phyloP scores from a whole-genome alignment of 2,888 invertebrate species.

The Dasypogon diadema region DNA sequence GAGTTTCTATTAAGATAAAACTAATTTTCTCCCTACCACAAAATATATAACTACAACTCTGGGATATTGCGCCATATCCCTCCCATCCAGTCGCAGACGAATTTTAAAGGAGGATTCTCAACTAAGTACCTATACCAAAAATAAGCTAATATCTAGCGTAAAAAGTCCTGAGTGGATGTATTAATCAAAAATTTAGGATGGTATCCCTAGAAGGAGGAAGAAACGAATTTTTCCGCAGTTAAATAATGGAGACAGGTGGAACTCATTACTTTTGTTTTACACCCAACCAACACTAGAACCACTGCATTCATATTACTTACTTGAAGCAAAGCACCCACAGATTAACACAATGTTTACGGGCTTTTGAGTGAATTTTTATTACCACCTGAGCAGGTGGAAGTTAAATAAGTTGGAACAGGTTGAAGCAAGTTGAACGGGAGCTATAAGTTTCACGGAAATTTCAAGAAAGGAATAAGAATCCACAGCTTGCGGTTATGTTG shows the following conservation, averaged over 20 bases:
- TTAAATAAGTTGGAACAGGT: constrained; percentile 19
- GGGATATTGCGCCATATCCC: too few relatives aligned
- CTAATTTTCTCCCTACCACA: too few relatives aligned
- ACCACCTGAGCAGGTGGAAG: constrained; percentile 12
- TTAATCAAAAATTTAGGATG: too few relatives aligned
- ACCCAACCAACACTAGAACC: not conserved
- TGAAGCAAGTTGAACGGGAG: not conserved
- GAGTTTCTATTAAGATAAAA: too few relatives aligned
- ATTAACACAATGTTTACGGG: constrained; percentile 52
- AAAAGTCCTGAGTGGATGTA: too few relatives aligned
- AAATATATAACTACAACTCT: too few relatives aligned
- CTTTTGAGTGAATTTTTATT: constrained; percentile 53
- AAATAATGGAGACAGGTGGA: constrained; percentile 43
- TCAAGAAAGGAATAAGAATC: constrained; percentile 28
- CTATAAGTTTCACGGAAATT: constrained; percentile 30
- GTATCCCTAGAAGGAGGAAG: too few relatives aligned
- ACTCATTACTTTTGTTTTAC: constrained; percentile 41
- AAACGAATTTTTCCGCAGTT: constrained; percentile 26
- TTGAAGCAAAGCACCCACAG: constrained; percentile 35
- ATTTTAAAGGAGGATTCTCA: too few relatives aligned
- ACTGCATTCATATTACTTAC: constrained; percentile 14
- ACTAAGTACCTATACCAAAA: too few relatives aligned
- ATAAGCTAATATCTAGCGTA: too few relatives aligned
- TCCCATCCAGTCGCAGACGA: too few relatives aligned
- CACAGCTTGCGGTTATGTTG: constrained; percentile 39